Percentiles rank a stretch among this genome's conserved stretches.
phyloP scores from a whole-genome alignment of 2,113 vertebrate species.

The Rhinichthys klamathensis region DNA sequence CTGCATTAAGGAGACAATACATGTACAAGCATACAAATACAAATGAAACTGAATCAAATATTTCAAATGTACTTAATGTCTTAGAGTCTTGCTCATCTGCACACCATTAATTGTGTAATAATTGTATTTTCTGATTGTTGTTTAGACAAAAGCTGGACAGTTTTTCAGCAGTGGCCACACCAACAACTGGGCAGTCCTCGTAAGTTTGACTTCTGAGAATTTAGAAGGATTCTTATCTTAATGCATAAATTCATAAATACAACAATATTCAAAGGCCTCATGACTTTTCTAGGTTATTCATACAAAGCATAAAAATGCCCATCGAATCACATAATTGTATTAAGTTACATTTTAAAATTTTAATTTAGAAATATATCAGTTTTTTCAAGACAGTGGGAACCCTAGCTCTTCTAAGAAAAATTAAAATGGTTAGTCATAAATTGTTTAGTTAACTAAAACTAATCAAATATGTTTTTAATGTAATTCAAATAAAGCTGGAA shows the following conservation, averaged over 20 bases:
- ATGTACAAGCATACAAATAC: too few relatives aligned
- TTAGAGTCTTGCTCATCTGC: background rate
- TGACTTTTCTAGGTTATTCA: background rate
- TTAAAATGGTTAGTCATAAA: background rate
- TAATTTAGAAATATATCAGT: background rate
- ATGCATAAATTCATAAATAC: background rate
- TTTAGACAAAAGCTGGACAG: constrained; percentile 83
- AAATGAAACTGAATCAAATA: background rate
- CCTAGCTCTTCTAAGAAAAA: background rate
- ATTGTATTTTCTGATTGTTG: background rate
- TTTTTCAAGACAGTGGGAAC: too few relatives aligned
- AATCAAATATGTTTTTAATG: background rate
- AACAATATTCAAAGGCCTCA: background rate
- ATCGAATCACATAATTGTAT: background rate
- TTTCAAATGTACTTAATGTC: background rate
- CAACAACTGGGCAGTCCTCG: constrained; percentile 98
- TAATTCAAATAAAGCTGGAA: background rate
- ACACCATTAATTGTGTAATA: background rate
- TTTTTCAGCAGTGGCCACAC: constrained; percentile 95
- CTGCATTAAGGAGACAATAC: background rate
- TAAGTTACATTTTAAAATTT: background rate
- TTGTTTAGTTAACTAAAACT: background rate
- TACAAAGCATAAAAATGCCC: background rate
- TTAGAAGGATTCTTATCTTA: background rate
- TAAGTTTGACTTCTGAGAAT: constrained; percentile 62